These are phyloP conservation scores for Leptopilina myrica DNA, from an alignment of 2,888 invertebrate genomes.

Conservation along the genomic window DNA sequence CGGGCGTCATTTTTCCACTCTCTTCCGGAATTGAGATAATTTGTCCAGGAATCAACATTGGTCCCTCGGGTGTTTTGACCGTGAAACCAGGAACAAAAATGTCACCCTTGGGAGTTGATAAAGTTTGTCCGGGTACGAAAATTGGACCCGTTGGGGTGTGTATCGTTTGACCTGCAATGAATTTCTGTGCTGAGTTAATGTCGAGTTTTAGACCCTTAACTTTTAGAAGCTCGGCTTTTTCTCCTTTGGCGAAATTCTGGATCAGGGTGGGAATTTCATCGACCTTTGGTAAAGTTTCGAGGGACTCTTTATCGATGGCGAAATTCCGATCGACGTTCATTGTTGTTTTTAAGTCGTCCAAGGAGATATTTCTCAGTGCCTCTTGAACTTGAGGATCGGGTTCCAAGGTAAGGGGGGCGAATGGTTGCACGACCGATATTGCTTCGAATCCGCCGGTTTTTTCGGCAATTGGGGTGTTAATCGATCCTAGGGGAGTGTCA, in stretches of 20 bases:
- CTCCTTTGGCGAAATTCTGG: constrained; percentile 78
- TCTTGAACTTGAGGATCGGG: constrained; percentile 77
- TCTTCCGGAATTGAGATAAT: constrained; percentile 79
- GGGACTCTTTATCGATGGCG: constrained; percentile 77
- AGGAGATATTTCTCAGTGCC: constrained; percentile 79
- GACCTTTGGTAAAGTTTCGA: constrained; percentile 81
- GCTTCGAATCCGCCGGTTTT: constrained; percentile 80
- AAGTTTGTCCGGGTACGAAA: constrained; percentile 87
- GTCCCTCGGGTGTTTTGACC: constrained; percentile 83
- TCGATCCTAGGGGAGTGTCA: constrained; percentile 65
- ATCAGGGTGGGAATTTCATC: constrained; percentile 82
- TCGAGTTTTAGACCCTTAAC: constrained; percentile 82
- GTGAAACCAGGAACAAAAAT: constrained; percentile 86
- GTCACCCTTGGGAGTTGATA: constrained; percentile 83
- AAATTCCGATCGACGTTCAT: constrained; percentile 81
- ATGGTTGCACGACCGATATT: constrained; percentile 81
- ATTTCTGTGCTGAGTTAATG: constrained; percentile 83
- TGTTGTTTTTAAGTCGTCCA: constrained; percentile 80
- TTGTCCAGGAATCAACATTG: constrained; percentile 85
- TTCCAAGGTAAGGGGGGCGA: constrained; percentile 79
- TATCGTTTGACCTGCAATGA: constrained; percentile 85
- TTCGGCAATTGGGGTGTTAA: constrained; percentile 77
- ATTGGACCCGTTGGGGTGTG: constrained; percentile 84
- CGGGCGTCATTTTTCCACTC: constrained; percentile 78
- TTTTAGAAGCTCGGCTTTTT: constrained; percentile 80